Base-by-base conservation (phyloP, 2,113 vertebrate genomes). In the Perccottus glenii region DNA sequence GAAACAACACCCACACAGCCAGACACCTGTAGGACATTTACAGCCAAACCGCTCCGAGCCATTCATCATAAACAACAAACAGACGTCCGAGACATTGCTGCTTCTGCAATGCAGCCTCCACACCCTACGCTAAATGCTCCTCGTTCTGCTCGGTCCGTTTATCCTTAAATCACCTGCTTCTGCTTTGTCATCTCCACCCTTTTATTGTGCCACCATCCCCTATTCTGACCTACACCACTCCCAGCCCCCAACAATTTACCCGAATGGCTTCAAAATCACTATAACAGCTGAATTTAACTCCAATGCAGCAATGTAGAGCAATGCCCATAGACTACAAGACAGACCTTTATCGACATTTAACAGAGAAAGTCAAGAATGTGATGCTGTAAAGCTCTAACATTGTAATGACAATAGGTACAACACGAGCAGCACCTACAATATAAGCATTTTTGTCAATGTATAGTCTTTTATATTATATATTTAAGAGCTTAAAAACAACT, bases 21-120 rank as follows among this genome's bases (percentile, higher is more conserved):
- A 80, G 57, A 61, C 64, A 84, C 82, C 80, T 86, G 81, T 85
- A 12, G 82, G 77, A 68, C 15, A 4, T 55, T 47, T 36, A 59
- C 11, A 53, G 55, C 38, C 15, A 19, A 46, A 67, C 47, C 12
- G 33, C 33, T 14, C 14, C 11, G 27, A 35, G 27, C 11, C 4
- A 9, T 36, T n/a, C 9, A 9, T 33, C 1, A 4, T 0, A 5
- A 33, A 5, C 27, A 27, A n/a, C n/a, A 36, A 40, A 40, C 38
- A 2, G 8, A 40, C 5, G 38, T 40, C 38, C 1, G 38, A 40
- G 38, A 40, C 38, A 40, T 8, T 40, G 72, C 76, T 55, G 68
- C 80, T 85, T 80, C 80, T 93, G 90, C 92, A 91, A 67, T 90
- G 90, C 90, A 92, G 91, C 82, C 88, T 88, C 86, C 92, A 90